Percentiles rank a stretch among this genome's conserved stretches.
Evolutionary conservation across 2,888 invertebrate species (phyloP).

Genomic region (Beris morrisii): DNA sequence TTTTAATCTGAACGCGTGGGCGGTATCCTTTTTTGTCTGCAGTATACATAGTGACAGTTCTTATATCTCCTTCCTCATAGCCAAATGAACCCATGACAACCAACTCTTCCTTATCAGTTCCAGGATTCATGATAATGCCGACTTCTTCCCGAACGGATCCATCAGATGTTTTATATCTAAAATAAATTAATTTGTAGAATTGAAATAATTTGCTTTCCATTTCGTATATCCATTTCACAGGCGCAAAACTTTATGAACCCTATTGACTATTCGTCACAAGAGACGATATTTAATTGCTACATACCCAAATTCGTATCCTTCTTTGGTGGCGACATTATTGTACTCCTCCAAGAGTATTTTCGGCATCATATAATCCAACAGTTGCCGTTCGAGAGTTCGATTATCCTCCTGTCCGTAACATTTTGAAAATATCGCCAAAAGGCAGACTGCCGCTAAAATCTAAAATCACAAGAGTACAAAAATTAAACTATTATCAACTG

Average conservation of each 20-base stretch:
- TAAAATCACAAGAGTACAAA: background rate
- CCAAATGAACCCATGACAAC: slow-evolving; percentile 53
- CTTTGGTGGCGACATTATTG: slow-evolving; percentile 45
- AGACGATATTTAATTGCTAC: slow-evolving; percentile 18
- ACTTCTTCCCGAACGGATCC: slow-evolving; percentile 53
- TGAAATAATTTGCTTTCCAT: too few species aligned
- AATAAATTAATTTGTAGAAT: background rate
- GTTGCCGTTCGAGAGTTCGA: slow-evolving; percentile 36
- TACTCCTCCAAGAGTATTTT: slow-evolving; percentile 48
- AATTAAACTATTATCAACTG: background rate
- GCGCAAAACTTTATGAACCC: slow-evolving; percentile 4
- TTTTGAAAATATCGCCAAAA: background rate
- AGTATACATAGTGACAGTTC: slow-evolving; percentile 53
- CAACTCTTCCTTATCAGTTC: slow-evolving; percentile 50
- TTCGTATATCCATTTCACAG: too few species aligned
- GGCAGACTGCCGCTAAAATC: slow-evolving; percentile 18
- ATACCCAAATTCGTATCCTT: slow-evolving; percentile 53
- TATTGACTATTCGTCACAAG: background rate
- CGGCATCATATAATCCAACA: slow-evolving; percentile 47
- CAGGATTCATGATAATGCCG: slow-evolving; percentile 52
- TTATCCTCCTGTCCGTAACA: slow-evolving; percentile 15
- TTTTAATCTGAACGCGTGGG: slow-evolving; percentile 49
- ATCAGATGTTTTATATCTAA: slow-evolving; percentile 50
- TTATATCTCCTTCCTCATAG: slow-evolving; percentile 51
- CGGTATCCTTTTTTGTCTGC: slow-evolving; percentile 56